A percentile compares a stretch with the other conserved stretches of the same genome.
These are phyloP conservation scores for Halictus rubicundus DNA, from an alignment of 1,140 invertebrate species.

Conservation along the genomic window DNA sequence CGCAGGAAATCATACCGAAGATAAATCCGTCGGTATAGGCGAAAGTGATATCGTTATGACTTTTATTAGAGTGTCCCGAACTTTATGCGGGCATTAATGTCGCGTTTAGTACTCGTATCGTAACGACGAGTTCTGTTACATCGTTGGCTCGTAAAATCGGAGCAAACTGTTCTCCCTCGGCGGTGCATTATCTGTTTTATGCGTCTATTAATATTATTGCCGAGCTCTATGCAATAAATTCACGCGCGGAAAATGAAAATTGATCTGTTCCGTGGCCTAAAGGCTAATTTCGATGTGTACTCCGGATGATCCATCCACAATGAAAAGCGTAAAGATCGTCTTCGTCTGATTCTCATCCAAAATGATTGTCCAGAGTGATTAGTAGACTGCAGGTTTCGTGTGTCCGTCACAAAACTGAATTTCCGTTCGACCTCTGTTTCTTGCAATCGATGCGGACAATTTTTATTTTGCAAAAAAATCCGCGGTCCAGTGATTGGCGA, in stretches of 20 bases:
- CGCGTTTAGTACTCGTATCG: conserved; percentile 30
- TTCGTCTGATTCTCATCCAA: too few relatives aligned
- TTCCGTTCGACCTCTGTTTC: too few relatives aligned
- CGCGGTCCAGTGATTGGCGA: too few relatives aligned
- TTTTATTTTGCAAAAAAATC: too few relatives aligned
- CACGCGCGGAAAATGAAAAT: not conserved
- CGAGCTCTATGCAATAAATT: not conserved
- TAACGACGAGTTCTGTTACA: conserved; percentile 20
- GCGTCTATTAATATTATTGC: not conserved
- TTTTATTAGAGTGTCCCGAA: conserved; percentile 45
- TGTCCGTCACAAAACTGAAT: too few relatives aligned
- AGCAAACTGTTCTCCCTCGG: not conserved
- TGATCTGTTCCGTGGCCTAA: too few relatives aligned
- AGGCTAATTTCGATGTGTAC: too few relatives aligned
- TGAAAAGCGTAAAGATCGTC: too few relatives aligned
- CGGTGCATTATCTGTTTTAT: not conserved
- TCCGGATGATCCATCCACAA: too few relatives aligned
- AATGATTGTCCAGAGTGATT: too few relatives aligned
- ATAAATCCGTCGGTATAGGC: conserved; percentile 18
- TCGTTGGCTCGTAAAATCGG: not conserved
- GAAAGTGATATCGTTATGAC: conserved; percentile 41
- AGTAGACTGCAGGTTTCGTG: too few relatives aligned
- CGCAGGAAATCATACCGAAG: conserved; percentile 23
- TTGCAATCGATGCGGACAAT: too few relatives aligned
- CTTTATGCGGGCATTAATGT: conserved; percentile 44